Base-by-base conservation (phyloP, 2,797 vertebrate genomes). In the Sphenopsis melanotis region DNA sequence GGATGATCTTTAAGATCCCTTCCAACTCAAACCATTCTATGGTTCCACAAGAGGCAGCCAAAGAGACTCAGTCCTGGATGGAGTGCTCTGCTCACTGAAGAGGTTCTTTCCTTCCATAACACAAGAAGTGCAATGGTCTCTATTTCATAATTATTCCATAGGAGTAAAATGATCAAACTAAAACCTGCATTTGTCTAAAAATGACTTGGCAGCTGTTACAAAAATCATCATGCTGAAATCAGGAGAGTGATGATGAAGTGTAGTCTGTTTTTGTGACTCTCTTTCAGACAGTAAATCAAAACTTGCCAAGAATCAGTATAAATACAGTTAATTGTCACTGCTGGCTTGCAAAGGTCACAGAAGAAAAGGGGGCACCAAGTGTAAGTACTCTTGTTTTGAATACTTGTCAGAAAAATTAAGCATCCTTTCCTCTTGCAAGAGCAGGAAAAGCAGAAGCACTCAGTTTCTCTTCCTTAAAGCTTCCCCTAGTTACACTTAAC, bases 371-470 rank as follows among this genome's bases (percentile, higher is more conserved):
- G 13, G 32, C 21, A 63, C 8, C 0, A 0, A 66, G 11, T 12
- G 2, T 16, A 29, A 60, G 46, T 14, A 53, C 3, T 36, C 26
- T 52, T 44, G 18, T 44, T 87, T 44, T 39, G 53, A 89, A 82
- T 13, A 49, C 15, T 34, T 3, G 2, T 30, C 22, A 87, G 27
- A 85, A 74, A 83, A 83, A 50, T 32, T 24, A 57, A 57, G 23
- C n/a, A 68, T 24, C 7, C 39, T 64, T 81, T 87, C 21, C 42
- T 74, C 68, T 68, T 50, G 16, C 23, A 52, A 42, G 23, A 70
- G 11, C 23, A 68, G 61, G 30, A 94, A 91, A 92, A 87, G 72
- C 68, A 81, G 91, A 95, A 95, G 79, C 16, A 57, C 68, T 80
- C 1, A 0, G 72, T 93, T 94, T 93, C 89, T 76, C 86, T 89